Percentiles rank a stretch among this genome's conserved stretches.
Conservation (phyloP, 2,797 vertebrate genomes). For the Oreochromis grahami region DNA sequence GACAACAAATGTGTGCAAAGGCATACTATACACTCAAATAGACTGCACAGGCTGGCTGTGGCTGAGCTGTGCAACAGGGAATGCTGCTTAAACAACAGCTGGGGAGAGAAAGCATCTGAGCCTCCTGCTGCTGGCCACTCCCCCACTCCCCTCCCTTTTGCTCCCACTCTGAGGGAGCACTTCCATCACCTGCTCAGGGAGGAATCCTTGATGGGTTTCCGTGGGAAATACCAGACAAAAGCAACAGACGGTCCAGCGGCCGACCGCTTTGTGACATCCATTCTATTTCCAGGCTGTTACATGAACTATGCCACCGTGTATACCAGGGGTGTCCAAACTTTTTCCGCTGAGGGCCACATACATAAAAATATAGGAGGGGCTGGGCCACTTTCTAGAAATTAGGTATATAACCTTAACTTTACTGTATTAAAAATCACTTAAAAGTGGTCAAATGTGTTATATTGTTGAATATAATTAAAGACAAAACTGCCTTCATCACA, state of each 20-base stretch:
- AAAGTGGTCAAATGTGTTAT: no score
- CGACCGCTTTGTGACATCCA: constrained; percentile 39
- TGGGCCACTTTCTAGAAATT: no score
- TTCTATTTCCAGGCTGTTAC: constrained; percentile 22
- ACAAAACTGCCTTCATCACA: no score
- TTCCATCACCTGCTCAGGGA: constrained; percentile 76
- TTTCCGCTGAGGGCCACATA: no score
- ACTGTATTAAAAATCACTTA: no score
- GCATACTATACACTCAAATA: constrained; percentile 70
- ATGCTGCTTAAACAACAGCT: constrained; percentile 76
- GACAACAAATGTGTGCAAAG: constrained; percentile 69
- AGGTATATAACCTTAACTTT: no score
- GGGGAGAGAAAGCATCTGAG: constrained; percentile 65
- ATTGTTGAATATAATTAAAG: no score
- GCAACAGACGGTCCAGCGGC: constrained; percentile 43
- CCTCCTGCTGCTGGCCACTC: constrained; percentile 37
- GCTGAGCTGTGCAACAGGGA: constrained; percentile 59
- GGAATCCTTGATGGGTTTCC: constrained; percentile 68
- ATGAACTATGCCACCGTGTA: not conserved
- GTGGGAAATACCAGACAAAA: constrained; percentile 70
- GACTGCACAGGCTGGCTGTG: constrained; percentile 65
- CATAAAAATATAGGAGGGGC: no score
- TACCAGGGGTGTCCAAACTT: no score
- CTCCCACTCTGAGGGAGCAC: constrained; percentile 23
- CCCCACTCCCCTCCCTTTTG: not conserved